Conservation (phyloP, 2,113 vertebrate species). For the Ceyx melanurus region DNA sequence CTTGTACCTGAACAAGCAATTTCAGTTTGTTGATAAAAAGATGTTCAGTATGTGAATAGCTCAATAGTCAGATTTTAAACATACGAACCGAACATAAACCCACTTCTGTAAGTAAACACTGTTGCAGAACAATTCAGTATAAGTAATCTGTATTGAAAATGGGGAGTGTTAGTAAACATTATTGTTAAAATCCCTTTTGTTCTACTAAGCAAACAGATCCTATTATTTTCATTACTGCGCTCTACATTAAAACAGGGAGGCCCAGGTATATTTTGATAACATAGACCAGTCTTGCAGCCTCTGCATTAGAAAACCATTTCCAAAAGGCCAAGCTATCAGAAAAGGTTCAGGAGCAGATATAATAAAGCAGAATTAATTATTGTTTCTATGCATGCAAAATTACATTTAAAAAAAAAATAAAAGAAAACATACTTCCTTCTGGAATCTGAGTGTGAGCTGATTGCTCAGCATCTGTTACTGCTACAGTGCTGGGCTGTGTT, state of each 20-base stretch:
- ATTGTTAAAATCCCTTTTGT: slow-evolving; percentile 75
- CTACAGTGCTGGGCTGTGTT: not conserved
- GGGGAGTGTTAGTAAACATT: slow-evolving; percentile 74
- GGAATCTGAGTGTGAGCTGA: not conserved
- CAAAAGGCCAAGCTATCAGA: slow-evolving; percentile 44
- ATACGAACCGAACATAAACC: slow-evolving; percentile 65
- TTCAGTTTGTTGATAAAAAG: slow-evolving; percentile 65
- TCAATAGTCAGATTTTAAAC: slow-evolving; percentile 72
- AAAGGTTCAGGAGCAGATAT: not conserved
- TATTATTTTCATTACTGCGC: slow-evolving; percentile 69
- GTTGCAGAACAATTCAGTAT: slow-evolving; percentile 72
- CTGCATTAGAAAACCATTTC: slow-evolving; percentile 45
- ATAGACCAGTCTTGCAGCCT: slow-evolving; percentile 26
- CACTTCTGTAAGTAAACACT: slow-evolving; percentile 74
- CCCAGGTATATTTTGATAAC: slow-evolving; percentile 39
- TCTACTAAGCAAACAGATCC: slow-evolving; percentile 73
- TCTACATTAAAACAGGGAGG: slow-evolving; percentile 61
- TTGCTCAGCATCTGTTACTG: not conserved
- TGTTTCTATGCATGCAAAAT: slow-evolving; percentile 27
- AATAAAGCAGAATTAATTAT: slow-evolving; percentile 33
- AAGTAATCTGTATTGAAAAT: slow-evolving; percentile 70
- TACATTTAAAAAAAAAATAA: not conserved
- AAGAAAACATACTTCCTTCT: not conserved
- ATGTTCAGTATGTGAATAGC: slow-evolving; percentile 63
- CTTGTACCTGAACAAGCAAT: slow-evolving; percentile 60